These are phyloP conservation scores for Cataglyphis cursor DNA, from an alignment of 2,888 invertebrate genomes.

Conservation along the genomic window DNA sequence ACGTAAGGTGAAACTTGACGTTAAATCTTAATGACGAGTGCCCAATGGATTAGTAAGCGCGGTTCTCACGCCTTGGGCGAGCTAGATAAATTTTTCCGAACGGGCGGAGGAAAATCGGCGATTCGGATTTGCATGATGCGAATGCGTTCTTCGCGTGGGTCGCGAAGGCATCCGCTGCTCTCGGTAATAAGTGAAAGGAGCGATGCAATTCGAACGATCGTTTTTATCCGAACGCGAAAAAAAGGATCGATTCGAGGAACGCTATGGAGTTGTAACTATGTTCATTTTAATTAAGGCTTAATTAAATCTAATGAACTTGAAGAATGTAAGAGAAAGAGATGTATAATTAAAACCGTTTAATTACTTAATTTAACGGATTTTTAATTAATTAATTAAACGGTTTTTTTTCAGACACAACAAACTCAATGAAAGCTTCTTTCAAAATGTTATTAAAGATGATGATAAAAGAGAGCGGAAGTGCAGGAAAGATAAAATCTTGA, in stretches of 20 bases:
- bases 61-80: constrained; percentile 41
- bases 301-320: constrained; percentile 26
- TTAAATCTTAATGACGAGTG: constrained; percentile 29
- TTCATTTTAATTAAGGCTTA: constrained; percentile 28
- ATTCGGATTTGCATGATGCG: constrained; percentile 23
- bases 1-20: constrained; percentile 72
- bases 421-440: background rate
- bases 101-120: background rate
- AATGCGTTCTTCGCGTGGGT: constrained; percentile 32
- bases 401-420: background rate
- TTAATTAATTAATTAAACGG: background rate
- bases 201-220: constrained; percentile 42
- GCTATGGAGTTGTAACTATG: background rate
- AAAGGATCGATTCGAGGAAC: constrained; percentile 1
- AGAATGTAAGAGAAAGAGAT: background rate
- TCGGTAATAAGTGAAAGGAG: constrained; percentile 48
- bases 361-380: background rate
- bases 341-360: no score
- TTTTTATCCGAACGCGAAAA: background rate
- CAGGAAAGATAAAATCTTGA: constrained; percentile 24
- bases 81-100: constrained; percentile 28
- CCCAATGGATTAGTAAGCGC: constrained; percentile 5
- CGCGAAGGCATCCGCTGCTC: constrained; percentile 23
- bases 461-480: constrained; percentile 7
- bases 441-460: background rate